A percentile compares a stretch with the other conserved stretches of the same genome.
Evolutionary conservation across 1,140 invertebrate species (phyloP).

Genomic region (Drosophila orosa): DNA sequence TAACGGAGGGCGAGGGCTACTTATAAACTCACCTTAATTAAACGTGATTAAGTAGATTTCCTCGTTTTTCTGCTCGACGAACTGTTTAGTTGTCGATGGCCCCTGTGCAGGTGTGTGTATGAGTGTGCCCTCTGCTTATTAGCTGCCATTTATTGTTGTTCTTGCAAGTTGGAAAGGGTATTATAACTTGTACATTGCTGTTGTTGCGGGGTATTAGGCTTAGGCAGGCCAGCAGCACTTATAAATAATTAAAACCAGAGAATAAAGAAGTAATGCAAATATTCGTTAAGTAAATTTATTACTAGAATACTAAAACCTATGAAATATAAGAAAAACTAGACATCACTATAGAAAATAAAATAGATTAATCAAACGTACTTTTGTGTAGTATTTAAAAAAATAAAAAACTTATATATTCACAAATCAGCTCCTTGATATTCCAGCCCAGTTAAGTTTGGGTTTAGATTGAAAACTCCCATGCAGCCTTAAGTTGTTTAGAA

Average conservation of each 20-base stretch:
- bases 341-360: too few relatives aligned
- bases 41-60: constrained; percentile 83
- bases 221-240: not conserved
- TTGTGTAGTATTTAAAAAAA: too few relatives aligned
- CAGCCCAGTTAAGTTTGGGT: too few relatives aligned
- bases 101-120: constrained; percentile 11
- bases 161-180: constrained; percentile 32
- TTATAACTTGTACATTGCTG: constrained; percentile 6
- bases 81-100: constrained; percentile 77
- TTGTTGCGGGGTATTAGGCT: not conserved
- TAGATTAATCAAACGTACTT: too few relatives aligned
- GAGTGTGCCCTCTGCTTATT: constrained; percentile 60
- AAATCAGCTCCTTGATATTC: too few relatives aligned
- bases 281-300: too few relatives aligned
- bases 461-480: too few relatives aligned
- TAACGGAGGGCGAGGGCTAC: constrained; percentile 38
- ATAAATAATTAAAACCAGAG: not conserved
- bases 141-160: constrained; percentile 61
- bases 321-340: too few relatives aligned
- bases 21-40: constrained; percentile 83
- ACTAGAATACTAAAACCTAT: too few relatives aligned
- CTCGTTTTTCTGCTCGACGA: constrained; percentile 80
- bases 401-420: too few relatives aligned
- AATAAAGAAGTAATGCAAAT: not conserved
- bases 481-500: too few relatives aligned